phyloP scores from a whole-genome alignment of 2,113 vertebrate species.

The Phylloscopus trochiloides region DNA sequence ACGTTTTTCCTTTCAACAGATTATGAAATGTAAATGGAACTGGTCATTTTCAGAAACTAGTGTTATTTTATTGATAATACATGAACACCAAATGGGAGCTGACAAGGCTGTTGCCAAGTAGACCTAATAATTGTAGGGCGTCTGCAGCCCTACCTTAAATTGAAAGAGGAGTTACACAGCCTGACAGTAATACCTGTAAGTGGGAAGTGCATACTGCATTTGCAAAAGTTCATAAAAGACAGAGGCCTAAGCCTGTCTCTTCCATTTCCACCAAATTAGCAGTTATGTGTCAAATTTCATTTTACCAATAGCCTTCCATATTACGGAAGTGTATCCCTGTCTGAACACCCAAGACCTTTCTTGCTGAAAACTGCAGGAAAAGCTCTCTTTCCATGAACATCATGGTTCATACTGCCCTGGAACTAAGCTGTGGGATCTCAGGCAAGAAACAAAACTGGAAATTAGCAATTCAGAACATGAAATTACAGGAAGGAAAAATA shows the following conservation, averaged over 20 bases:
- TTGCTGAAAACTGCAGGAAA: background rate
- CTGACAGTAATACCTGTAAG: background rate
- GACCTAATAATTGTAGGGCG: background rate
- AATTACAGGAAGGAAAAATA: background rate
- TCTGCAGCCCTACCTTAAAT: background rate
- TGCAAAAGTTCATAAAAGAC: background rate
- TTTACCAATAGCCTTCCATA: background rate
- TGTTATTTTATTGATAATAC: conserved; percentile 23
- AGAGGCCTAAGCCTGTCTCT: background rate
- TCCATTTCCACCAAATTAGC: background rate
- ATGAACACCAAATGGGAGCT: background rate
- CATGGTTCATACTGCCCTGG: background rate
- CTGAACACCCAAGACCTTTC: background rate
- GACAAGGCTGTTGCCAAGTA: background rate
- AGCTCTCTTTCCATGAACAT: background rate
- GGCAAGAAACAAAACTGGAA: background rate
- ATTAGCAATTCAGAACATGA: background rate
- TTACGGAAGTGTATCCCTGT: background rate
- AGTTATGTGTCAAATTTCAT: background rate
- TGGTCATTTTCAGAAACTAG: conserved; percentile 60
- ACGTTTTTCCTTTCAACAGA: conserved; percentile 62
- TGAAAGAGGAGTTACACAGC: background rate
- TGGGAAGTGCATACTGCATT: rapidly evolving
- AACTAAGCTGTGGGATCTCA: background rate
- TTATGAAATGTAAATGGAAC: conserved; percentile 65